Evolutionary conservation across 2,113 vertebrate genomes (phyloP).

Genomic region (Syngnathus typhle): DNA sequence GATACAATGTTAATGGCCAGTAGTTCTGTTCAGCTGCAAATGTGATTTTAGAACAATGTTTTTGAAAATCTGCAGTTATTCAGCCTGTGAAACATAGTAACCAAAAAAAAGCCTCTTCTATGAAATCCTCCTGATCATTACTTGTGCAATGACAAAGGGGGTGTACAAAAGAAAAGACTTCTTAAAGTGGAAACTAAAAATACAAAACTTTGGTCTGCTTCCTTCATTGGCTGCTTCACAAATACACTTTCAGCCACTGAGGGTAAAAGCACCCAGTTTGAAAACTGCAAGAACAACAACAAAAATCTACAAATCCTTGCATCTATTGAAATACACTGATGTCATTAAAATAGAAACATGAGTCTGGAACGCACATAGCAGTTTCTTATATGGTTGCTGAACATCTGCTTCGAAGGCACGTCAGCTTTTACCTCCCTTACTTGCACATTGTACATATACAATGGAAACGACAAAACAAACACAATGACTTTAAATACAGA

Average conservation of each 20-base stretch:
- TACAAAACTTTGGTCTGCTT: conserved; percentile 80
- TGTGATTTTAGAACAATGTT: conserved; percentile 62
- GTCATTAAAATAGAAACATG: conserved; percentile 57
- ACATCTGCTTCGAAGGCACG: conserved; percentile 60
- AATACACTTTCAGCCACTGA: conserved; percentile 46
- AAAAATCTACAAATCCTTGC: conserved; percentile 56
- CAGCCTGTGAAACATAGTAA: conserved; percentile 44
- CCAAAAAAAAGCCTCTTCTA: conserved; percentile 19
- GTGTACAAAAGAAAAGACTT: conserved; percentile 57
- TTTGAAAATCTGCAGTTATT: conserved; percentile 55
- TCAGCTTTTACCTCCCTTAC: conserved; percentile 55
- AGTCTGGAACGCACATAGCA: conserved; percentile 66
- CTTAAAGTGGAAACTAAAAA: conserved; percentile 63
- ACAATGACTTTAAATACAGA: conserved; percentile 73
- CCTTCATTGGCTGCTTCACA: conserved; percentile 59
- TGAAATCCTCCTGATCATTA: conserved; percentile 37
- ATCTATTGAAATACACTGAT: conserved; percentile 53
- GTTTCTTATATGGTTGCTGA: conserved; percentile 60
- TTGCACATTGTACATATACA: conserved; percentile 59
- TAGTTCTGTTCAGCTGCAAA: conserved; percentile 71
- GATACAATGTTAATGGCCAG: conserved; percentile 74
- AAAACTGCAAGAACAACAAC: conserved; percentile 42
- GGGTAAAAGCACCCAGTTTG: conserved; percentile 55
- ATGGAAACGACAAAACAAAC: conserved; percentile 62
- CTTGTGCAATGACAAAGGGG: conserved; percentile 8